Percentiles rank a stretch among this genome's conserved stretches.
Conservation (phyloP, 2,113 vertebrate genomes). For the Sardina pilchardus region DNA sequence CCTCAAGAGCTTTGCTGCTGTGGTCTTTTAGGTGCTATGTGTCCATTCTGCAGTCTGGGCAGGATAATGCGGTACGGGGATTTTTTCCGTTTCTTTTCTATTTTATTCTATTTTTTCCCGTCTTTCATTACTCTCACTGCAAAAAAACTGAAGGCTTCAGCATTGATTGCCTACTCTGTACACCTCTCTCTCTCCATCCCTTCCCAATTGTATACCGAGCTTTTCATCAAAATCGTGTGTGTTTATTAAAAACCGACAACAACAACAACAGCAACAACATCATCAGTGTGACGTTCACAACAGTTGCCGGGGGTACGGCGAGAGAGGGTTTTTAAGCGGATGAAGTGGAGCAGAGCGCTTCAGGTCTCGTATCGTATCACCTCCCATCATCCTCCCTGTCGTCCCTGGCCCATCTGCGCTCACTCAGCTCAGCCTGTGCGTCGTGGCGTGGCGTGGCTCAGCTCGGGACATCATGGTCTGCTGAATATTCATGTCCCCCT, state of each 20-base stretch:
- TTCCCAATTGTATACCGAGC: background rate
- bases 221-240: background rate
- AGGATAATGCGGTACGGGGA: background rate
- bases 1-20: background rate
- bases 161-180: background rate
- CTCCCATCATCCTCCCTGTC: conserved; percentile 61
- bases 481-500: conserved; percentile 74
- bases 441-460: conserved; percentile 47
- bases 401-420: conserved; percentile 70
- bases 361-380: conserved; percentile 26
- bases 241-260: background rate
- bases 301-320: background rate
- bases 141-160: background rate
- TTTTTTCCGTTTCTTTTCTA: background rate
- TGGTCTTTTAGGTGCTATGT: background rate
- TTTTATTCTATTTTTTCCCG: background rate
- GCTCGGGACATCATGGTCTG: conserved; percentile 62
- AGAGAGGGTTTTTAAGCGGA: background rate
- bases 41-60: background rate
- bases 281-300: background rate
- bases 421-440: no score
- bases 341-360: background rate
- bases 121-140: background rate
- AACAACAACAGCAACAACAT: background rate
- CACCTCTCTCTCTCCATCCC: background rate